phyloP scores from a whole-genome alignment of 2,797 vertebrate species.

The Clarias pachynema region DNA sequence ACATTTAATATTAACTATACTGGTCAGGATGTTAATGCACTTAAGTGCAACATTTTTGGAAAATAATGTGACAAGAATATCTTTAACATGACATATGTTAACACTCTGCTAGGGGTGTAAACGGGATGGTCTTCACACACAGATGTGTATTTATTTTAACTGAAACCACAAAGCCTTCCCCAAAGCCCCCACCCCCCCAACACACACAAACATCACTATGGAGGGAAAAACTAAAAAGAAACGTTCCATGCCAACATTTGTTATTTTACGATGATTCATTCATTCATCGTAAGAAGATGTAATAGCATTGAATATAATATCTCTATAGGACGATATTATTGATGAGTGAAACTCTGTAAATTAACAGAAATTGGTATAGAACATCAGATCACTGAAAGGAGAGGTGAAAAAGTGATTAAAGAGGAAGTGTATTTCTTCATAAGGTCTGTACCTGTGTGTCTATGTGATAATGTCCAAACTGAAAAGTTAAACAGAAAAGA shows the following conservation, averaged over 20 bases:
- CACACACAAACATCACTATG: slow-evolving; percentile 47
- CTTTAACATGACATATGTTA: background rate
- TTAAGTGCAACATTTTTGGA: background rate
- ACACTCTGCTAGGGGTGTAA: slow-evolving; percentile 1
- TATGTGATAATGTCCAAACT: slow-evolving; percentile 81
- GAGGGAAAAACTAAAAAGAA: slow-evolving; percentile 26
- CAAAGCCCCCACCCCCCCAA: slow-evolving; percentile 36
- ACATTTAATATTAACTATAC: background rate
- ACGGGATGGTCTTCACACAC: background rate
- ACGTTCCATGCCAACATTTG: slow-evolving; percentile 65
- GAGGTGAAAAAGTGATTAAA: slow-evolving; percentile 33
- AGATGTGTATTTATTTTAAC: slow-evolving; percentile 16
- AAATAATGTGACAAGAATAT: background rate
- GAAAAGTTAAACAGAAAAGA: slow-evolving; percentile 77
- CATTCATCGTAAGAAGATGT: background rate
- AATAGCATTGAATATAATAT: background rate
- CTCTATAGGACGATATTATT: background rate
- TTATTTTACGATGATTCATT: slow-evolving; percentile 48
- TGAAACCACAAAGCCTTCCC: slow-evolving; percentile 26
- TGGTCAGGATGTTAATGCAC: background rate
- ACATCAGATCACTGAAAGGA: slow-evolving; percentile 63
- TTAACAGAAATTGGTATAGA: slow-evolving; percentile 81
- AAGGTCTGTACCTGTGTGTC: slow-evolving; percentile 74
- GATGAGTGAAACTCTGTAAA: slow-evolving; percentile 67
- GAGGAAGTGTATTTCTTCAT: slow-evolving; percentile 50